Percentiles rank a stretch among this genome's conserved stretches.
phyloP scores from a whole-genome alignment of 2,113 vertebrate species.

The Myrmophylax atrothorax region DNA sequence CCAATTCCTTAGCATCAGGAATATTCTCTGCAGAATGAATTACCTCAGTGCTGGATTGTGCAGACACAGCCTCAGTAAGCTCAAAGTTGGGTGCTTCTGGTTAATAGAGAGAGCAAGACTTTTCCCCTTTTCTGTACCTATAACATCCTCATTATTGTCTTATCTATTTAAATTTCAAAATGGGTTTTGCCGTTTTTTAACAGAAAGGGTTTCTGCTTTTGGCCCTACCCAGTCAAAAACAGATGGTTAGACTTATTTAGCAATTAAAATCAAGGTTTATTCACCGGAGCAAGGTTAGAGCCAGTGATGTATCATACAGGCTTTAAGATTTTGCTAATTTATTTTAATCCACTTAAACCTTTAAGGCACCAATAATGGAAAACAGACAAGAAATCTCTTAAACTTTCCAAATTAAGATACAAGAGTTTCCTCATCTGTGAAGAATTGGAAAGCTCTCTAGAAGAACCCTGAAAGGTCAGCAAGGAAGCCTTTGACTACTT shows the following conservation, averaged over 20 bases:
- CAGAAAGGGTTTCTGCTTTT: neutral
- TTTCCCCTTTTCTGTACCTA: neutral
- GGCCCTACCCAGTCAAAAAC: neutral
- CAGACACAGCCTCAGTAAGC: neutral
- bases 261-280: conserved; percentile 54
- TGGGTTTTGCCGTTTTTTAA: neutral
- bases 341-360: conserved; percentile 73
- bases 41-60: neutral
- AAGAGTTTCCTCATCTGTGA: neutral
- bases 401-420: conserved; percentile 42
- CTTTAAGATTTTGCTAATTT: conserved; percentile 72
- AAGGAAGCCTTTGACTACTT: conserved; percentile 39
- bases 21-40: neutral
- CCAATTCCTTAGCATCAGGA: neutral
- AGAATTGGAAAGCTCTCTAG: neutral
- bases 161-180: neutral
- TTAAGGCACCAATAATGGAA: conserved; percentile 63
- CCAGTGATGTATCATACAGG: conserved; percentile 8
- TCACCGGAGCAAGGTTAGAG: neutral
- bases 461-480: conserved; percentile 56
- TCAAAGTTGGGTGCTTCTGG: neutral
- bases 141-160: neutral
- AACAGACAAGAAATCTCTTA: conserved; percentile 38
- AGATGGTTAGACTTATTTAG: conserved; percentile 28
- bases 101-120: neutral